Percentiles rank a stretch among this genome's conserved stretches.
Evolutionary conservation across 2,113 vertebrate genomes (phyloP).

Genomic region (Mormyrus lacerda): DNA sequence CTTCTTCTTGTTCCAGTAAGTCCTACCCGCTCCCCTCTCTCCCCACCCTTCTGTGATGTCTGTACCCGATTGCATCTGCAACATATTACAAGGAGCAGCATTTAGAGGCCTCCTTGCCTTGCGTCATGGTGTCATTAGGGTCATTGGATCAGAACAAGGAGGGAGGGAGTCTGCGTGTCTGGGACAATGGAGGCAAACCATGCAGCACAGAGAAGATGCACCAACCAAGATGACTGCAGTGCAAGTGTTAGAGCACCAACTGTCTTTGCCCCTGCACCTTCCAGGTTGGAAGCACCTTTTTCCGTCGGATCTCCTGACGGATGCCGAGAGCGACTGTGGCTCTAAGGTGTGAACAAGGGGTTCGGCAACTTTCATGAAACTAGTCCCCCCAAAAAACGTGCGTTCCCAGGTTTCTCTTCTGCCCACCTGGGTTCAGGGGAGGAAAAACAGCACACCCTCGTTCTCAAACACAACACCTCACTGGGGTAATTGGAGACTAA

Average conservation of each 20-base stretch:
- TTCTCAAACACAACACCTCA: background rate
- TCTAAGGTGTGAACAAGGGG: background rate
- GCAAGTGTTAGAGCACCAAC: slow-evolving; percentile 53
- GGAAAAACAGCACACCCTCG: background rate
- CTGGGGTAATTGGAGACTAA: background rate
- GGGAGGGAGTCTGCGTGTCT: slow-evolving; percentile 73
- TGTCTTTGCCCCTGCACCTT: slow-evolving; percentile 81
- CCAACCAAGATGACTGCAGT: background rate
- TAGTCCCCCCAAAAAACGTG: background rate
- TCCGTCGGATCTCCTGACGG: background rate
- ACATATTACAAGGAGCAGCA: slow-evolving; percentile 70
- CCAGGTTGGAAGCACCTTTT: slow-evolving; percentile 67
- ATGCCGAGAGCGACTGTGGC: background rate
- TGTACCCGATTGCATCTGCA: background rate
- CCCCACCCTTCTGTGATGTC: background rate
- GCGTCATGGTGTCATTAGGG: slow-evolving; percentile 92
- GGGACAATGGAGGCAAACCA: slow-evolving; percentile 83
- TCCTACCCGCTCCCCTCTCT: background rate
- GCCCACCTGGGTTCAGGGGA: background rate
- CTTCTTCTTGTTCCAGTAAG: slow-evolving; percentile 19
- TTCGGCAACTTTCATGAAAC: background rate
- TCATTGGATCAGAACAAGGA: slow-evolving; percentile 86
- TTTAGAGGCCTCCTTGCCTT: slow-evolving; percentile 81
- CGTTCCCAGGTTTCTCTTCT: background rate
- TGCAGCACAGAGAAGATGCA: slow-evolving; percentile 31